These are phyloP conservation scores for Drosophila trichaetosa DNA, from an alignment of 2,888 invertebrate genomes.

Conservation along the genomic window DNA sequence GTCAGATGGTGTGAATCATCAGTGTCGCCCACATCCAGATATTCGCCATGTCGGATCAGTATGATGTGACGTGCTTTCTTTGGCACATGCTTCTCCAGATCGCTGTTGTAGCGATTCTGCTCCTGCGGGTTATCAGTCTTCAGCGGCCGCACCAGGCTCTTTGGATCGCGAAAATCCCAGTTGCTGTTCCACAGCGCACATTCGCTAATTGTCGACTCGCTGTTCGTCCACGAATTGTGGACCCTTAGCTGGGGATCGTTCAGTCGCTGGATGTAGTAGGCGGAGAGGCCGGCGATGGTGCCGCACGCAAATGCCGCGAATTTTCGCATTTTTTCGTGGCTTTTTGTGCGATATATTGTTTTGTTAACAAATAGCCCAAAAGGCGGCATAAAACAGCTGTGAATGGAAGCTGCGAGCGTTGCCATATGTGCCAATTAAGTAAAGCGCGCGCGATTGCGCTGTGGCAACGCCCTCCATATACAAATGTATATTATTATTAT, in stretches of 20 bases:
- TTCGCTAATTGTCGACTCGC: slow-evolving; percentile 62
- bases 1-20: slow-evolving; percentile 93
- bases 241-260: slow-evolving; percentile 86
- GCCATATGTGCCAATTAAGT: slow-evolving; percentile 6
- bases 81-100: slow-evolving; percentile 87
- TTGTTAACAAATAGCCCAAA: slow-evolving; percentile 14
- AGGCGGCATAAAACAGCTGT: slow-evolving; percentile 52
- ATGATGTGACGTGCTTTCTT: slow-evolving; percentile 90
- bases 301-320: slow-evolving; percentile 86
- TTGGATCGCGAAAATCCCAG: slow-evolving; percentile 95
- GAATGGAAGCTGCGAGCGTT: not conserved
- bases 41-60: slow-evolving; percentile 97
- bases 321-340: slow-evolving; percentile 57
- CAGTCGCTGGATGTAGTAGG: slow-evolving; percentile 87
- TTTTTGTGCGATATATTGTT: not conserved
- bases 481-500: not conserved
- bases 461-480: slow-evolving; percentile 14
- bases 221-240: slow-evolving; percentile 89
- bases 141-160: slow-evolving; percentile 88
- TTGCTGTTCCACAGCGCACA: slow-evolving; percentile 92
- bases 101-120: slow-evolving; percentile 89
- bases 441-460: not conserved
- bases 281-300: slow-evolving; percentile 88
- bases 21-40: slow-evolving; percentile 89
- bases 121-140: slow-evolving; percentile 86